phyloP scores from a whole-genome alignment of 2,797 vertebrate species.

The Galagoides demidoff region DNA sequence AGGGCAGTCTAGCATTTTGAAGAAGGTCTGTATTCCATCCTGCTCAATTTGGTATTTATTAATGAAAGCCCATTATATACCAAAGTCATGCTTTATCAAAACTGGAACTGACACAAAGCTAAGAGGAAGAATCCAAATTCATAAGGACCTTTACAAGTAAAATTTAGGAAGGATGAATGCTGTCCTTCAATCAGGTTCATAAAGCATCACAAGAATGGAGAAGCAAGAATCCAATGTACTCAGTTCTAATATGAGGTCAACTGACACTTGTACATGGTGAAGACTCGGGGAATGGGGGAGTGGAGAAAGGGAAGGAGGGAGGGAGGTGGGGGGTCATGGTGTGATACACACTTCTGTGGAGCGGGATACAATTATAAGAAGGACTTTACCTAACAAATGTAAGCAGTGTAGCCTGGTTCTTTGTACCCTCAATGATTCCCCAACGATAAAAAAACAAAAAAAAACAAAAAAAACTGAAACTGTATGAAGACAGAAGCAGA shows the following conservation, averaged over 20 bases:
- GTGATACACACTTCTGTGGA: too few species aligned
- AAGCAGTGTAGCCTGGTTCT: too few species aligned
- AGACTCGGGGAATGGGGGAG: too few species aligned
- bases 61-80: not conserved
- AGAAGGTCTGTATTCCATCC: not conserved
- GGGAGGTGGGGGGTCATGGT: too few species aligned
- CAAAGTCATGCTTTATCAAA: not conserved
- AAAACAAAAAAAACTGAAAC: not conserved
- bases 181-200: not conserved
- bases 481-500: not conserved
- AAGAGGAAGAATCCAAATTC: not conserved
- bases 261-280: too few species aligned
- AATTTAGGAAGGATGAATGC: not conserved
- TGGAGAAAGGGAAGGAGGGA: too few species aligned
- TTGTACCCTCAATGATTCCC: too few species aligned
- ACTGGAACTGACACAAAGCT: not conserved
- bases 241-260: too few species aligned
- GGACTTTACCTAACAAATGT: too few species aligned
- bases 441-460: too few species aligned
- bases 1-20: not conserved
- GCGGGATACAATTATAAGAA: too few species aligned
- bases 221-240: too few species aligned
- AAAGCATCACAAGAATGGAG: not conserved
- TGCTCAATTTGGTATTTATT: not conserved
- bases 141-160: not conserved